Evolutionary conservation across 2,113 vertebrate genomes (phyloP).

Genomic region (Megaleporinus macrocephalus): DNA sequence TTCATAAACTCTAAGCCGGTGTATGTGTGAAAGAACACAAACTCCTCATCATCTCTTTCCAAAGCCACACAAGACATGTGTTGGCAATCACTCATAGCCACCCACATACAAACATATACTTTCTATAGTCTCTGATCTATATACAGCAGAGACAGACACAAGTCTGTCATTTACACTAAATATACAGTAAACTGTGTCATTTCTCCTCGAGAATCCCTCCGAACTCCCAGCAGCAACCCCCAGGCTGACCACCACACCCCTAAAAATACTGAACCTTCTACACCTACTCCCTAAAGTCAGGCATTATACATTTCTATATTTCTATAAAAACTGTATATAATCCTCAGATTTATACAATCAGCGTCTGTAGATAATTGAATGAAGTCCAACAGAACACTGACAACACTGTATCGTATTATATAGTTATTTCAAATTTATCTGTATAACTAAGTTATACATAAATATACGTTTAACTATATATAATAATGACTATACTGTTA

Average conservation of each 20-base stretch:
- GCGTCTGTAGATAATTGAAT: neutral
- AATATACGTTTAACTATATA: too few relatives aligned
- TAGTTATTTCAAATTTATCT: too few relatives aligned
- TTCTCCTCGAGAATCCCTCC: neutral
- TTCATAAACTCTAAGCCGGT: too few relatives aligned
- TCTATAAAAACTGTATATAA: too few relatives aligned
- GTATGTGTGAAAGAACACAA: neutral
- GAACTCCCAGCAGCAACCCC: neutral
- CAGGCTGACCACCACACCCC: slow-evolving; percentile 12
- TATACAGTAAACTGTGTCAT: neutral
- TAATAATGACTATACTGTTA: too few relatives aligned
- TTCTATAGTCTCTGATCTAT: slow-evolving; percentile 41
- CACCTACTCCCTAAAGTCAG: neutral
- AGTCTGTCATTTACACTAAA: slow-evolving; percentile 66
- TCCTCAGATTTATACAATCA: neutral
- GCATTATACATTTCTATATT: too few relatives aligned
- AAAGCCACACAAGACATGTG: slow-evolving; percentile 50
- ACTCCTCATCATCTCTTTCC: neutral
- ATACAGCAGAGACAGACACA: slow-evolving; percentile 45
- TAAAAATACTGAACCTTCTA: neutral
- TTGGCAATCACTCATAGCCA: slow-evolving; percentile 3
- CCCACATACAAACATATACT: neutral
- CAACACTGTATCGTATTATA: too few relatives aligned
- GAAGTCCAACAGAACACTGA: too few relatives aligned
- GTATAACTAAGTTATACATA: too few relatives aligned